These are phyloP conservation scores for Eurois occulta DNA, from an alignment of 2,888 invertebrate species.

Conservation along the genomic window DNA sequence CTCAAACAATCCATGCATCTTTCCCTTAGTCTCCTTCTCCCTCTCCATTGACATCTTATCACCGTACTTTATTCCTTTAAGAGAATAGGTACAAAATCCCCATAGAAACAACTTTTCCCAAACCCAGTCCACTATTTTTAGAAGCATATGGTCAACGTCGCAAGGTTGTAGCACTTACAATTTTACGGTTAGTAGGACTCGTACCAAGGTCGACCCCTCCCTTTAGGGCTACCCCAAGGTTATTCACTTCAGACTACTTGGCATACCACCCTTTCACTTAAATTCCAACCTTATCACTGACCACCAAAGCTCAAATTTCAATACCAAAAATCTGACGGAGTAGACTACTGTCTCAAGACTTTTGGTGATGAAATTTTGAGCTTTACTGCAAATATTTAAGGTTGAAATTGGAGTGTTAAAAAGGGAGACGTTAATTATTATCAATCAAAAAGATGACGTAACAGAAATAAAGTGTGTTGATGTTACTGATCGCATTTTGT, in stretches of 20 bases:
- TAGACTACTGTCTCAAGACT: slow-evolving; percentile 35
- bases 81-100: background rate
- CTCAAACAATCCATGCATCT: background rate
- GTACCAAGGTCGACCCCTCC: slow-evolving; percentile 64
- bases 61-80: background rate
- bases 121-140: slow-evolving; percentile 52
- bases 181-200: slow-evolving; percentile 71
- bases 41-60: background rate
- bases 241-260: slow-evolving; percentile 43
- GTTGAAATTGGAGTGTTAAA: slow-evolving; percentile 33
- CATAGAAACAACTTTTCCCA: background rate
- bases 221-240: slow-evolving; percentile 61
- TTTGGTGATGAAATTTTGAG: slow-evolving; percentile 1
- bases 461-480: slow-evolving; percentile 54
- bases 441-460: slow-evolving; percentile 62
- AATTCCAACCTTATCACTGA: slow-evolving; percentile 39
- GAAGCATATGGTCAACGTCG: slow-evolving; percentile 53
- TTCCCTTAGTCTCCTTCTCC: background rate
- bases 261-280: background rate
- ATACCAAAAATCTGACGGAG: background rate
- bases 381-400: background rate
- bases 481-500: slow-evolving; percentile 47
- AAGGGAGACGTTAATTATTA: slow-evolving; percentile 36
- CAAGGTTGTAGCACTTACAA: slow-evolving; percentile 54
- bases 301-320: slow-evolving; percentile 23